Evolutionary conservation across 2,888 invertebrate species (phyloP).

Genomic region (Nomada fabriciana): DNA sequence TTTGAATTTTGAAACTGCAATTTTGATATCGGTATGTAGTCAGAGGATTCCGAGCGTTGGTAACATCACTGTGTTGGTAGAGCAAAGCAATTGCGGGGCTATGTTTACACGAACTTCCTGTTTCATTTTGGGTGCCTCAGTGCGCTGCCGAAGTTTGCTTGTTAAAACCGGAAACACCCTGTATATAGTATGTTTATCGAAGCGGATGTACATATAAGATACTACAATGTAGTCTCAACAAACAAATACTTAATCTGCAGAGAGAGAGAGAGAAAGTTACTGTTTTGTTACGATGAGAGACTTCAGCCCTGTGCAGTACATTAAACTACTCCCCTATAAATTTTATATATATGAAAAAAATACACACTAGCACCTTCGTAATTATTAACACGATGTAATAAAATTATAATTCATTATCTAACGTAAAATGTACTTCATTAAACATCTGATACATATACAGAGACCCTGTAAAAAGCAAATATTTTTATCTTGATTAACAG

Average conservation of each 20-base stretch:
- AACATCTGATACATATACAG: too few relatives aligned
- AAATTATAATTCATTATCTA: too few relatives aligned
- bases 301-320: background rate
- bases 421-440: too few relatives aligned
- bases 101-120: constrained; percentile 32
- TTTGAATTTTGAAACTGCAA: too few relatives aligned
- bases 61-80: background rate
- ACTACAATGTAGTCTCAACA: constrained; percentile 24
- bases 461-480: too few relatives aligned
- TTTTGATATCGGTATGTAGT: too few relatives aligned
- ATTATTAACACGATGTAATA: too few relatives aligned
- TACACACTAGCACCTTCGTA: too few relatives aligned
- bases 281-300: background rate
- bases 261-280: background rate
- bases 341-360: background rate
- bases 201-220: constrained; percentile 30
- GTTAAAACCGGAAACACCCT: constrained; percentile 26
- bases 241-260: constrained; percentile 19
- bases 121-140: constrained; percentile 21
- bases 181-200: constrained; percentile 27
- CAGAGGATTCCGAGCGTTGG: background rate
- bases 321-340: background rate
- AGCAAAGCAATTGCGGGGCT: constrained; percentile 10
- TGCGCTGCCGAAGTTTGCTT: constrained; percentile 9
- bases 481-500: too few relatives aligned